phyloP scores from a whole-genome alignment of 2,888 invertebrate species.

The Drosophila sordidula region DNA sequence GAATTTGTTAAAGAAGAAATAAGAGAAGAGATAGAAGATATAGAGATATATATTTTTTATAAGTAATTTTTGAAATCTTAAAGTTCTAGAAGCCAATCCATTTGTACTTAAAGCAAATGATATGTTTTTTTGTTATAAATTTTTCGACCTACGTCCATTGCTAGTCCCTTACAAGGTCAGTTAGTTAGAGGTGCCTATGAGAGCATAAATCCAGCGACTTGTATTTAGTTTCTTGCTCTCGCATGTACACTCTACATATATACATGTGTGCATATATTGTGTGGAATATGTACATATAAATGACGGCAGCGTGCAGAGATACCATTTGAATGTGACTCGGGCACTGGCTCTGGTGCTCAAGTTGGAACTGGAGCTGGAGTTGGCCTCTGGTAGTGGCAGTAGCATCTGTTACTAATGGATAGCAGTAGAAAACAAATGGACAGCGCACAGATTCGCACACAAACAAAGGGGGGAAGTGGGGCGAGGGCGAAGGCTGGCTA shows the following conservation, averaged over 20 bases:
- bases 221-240: constrained; percentile 2
- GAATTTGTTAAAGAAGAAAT: too few relatives aligned
- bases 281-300: constrained; percentile 59
- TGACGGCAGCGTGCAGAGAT: constrained; percentile 62
- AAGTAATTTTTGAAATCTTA: too few relatives aligned
- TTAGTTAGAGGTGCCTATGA: background rate
- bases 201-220: constrained; percentile 18
- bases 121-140: too few relatives aligned
- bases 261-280: constrained; percentile 44
- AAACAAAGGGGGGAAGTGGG: constrained; percentile 3
- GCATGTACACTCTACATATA: constrained; percentile 1
- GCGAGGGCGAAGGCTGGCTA: background rate
- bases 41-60: too few relatives aligned
- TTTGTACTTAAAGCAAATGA: too few relatives aligned
- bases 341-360: constrained; percentile 9
- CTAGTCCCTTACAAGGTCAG: background rate
- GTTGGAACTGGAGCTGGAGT: constrained; percentile 19
- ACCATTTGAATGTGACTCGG: constrained; percentile 72
- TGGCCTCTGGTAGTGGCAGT: constrained; percentile 66
- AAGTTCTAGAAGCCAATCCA: too few relatives aligned
- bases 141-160: too few relatives aligned
- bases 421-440: constrained; percentile 81
- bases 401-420: constrained; percentile 79
- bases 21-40: too few relatives aligned
- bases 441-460: constrained; percentile 65